Conservation (phyloP, 2,888 invertebrate genomes). For the Seira sanloemensis region DNA sequence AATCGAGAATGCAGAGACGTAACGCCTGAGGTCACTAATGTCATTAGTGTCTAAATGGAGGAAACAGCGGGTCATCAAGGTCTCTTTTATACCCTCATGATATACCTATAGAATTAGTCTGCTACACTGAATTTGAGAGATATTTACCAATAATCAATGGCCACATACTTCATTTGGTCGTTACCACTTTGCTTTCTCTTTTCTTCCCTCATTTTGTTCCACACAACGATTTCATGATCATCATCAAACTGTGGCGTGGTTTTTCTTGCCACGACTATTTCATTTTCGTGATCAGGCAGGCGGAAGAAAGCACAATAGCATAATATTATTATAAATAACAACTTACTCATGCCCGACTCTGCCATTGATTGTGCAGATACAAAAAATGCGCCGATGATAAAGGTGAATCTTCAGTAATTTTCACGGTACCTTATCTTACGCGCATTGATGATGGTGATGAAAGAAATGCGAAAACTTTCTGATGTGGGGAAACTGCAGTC, state of each 20-base stretch:
- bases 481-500: background rate
- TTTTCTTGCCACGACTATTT: conserved; percentile 16
- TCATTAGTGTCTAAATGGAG: conserved; percentile 28
- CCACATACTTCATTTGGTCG: too few relatives aligned
- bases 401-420: background rate
- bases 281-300: conserved; percentile 31
- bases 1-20: conserved; percentile 21
- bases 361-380: background rate
- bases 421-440: background rate
- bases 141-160: too few relatives aligned
- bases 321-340: background rate
- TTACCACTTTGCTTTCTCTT: background rate
- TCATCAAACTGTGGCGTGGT: background rate
- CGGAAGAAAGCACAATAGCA: background rate
- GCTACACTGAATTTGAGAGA: too few relatives aligned
- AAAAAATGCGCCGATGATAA: background rate
- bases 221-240: background rate
- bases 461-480: background rate
- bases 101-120: too few relatives aligned
- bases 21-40: conserved; percentile 39
- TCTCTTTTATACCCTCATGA: too few relatives aligned
- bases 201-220: background rate
- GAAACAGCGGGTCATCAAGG: conserved; percentile 37
- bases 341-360: background rate
- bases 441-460: conserved; percentile 7